Evolutionary conservation across 2,888 invertebrate genomes (phyloP).

Genomic region (Drosophila setosimentum): DNA sequence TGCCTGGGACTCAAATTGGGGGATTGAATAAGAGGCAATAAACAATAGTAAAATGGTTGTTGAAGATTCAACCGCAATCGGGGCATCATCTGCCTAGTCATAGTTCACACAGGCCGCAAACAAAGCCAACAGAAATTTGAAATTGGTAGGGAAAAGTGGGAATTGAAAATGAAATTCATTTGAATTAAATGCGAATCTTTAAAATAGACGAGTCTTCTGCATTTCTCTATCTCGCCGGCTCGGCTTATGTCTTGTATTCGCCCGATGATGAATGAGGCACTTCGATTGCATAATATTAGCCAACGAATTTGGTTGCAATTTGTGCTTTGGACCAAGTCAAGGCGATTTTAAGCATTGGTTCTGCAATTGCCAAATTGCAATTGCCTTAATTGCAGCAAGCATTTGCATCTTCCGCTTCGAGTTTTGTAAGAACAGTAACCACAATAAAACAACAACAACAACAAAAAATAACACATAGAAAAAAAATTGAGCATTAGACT

Average conservation of each 20-base stretch:
- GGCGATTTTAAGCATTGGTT: constrained; percentile 60
- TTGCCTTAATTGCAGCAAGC: constrained; percentile 72
- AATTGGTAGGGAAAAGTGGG: constrained; percentile 44
- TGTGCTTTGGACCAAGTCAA: constrained; percentile 39
- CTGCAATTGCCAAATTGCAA: constrained; percentile 66
- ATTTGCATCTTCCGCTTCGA: constrained; percentile 59
- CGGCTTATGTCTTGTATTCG: constrained; percentile 24
- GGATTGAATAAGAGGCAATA: constrained; percentile 51
- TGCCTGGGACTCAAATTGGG: constrained; percentile 35
- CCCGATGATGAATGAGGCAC: constrained; percentile 57
- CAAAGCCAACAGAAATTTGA: constrained; percentile 27
- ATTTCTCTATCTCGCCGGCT: constrained; percentile 24
- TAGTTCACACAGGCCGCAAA: constrained; percentile 67
- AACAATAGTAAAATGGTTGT: constrained; percentile 49
- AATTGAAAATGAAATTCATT: constrained; percentile 77
- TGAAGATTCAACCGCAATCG: constrained; percentile 29
- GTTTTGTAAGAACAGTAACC: constrained; percentile 60
- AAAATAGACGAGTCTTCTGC: constrained; percentile 43
- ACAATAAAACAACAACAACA: constrained; percentile 12
- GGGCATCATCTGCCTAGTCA: constrained; percentile 67
- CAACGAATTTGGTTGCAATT: constrained; percentile 63
- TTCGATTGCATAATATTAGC: constrained; percentile 57
- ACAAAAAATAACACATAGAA: too few species aligned
- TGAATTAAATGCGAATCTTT: constrained; percentile 80
- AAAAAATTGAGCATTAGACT: constrained; percentile 11